Evolutionary conservation across 37 sponge, comb jelly and placozoan genomes (phyloP), one percentile per base, ranked within the genome.

Genomic region (Ianthella basta): DNA sequence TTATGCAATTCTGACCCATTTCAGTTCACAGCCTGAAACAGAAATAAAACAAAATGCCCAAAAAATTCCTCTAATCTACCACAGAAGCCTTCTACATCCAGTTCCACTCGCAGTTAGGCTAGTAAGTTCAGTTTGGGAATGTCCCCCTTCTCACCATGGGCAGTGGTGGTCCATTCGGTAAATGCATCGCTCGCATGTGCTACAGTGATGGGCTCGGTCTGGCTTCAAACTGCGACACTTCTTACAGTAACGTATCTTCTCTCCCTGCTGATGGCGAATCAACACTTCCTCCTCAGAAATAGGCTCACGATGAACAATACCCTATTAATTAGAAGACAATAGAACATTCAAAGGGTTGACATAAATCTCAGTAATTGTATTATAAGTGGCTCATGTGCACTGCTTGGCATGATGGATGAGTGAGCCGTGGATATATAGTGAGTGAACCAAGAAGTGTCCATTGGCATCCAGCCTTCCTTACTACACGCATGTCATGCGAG

Each of bases 141-240:
- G 23, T 80, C 54, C 39, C 29, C 38, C 14, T 59, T 39, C 93
- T 79, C 32, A 94, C 98, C 99, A 99, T 12, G 99, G 99, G 50
- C 99, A 99, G 94, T 99, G 99, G 30, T 99, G 99, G 59, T 99
- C 99, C 99, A 99, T 99, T 53, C 94, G 84, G 30, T 93, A 94
- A 19, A 94, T 86, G 55, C 95, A 99, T 33, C 85, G 85, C 27
- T 93, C 93, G 70, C 97, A 97, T 0, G 90, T 92, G 44, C 97
- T 97, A 88, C 99, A 99, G 80, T 99, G 99, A 50, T 99, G 99
- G 13, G 99, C 99, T 34, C 99, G 80, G 32, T 92, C 93, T 37
- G 99, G 99, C 79, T 99, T 99, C n/a, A 97, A 88, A 54, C 96
- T 93, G 44, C 93, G 88, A 86, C 99, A 99, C 83, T 94, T 96